Conservation (phyloP, 2,888 invertebrate genomes). For the Eumacrocentrus americanus region DNA sequence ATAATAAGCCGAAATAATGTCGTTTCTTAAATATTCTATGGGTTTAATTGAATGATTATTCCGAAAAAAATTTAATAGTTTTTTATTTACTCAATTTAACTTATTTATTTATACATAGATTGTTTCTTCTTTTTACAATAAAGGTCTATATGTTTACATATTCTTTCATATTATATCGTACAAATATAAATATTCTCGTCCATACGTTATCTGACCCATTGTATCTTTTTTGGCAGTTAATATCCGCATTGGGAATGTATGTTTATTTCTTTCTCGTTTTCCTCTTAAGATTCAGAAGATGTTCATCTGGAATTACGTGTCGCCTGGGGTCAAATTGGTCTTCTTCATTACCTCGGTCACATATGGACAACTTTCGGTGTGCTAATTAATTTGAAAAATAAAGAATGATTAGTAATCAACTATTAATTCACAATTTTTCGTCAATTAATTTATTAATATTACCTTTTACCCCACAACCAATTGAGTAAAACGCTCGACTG, state of each 20-base stretch:
- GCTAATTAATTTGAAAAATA: constrained; percentile 38
- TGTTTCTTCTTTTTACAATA: too few species aligned
- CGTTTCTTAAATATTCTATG: too few species aligned
- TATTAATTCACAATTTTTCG: background rate
- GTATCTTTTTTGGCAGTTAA: background rate
- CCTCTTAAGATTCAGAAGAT: constrained; percentile 38
- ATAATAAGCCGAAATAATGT: too few species aligned
- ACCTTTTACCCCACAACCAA: constrained; percentile 81
- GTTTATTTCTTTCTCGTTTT: background rate
- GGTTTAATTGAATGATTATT: too few species aligned
- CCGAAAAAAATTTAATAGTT: too few species aligned
- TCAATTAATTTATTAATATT: constrained; percentile 28
- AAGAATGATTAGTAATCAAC: constrained; percentile 8
- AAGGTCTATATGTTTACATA: background rate
- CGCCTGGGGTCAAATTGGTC: constrained; percentile 36
- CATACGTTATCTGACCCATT: background rate
- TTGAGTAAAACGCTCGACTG: constrained; percentile 80
- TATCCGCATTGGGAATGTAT: background rate
- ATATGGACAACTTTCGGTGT: constrained; percentile 61
- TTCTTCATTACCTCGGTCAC: constrained; percentile 50
- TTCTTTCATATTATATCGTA: background rate
- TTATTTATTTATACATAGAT: too few species aligned
- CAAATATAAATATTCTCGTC: background rate
- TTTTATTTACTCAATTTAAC: too few species aligned
- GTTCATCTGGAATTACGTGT: too few species aligned